These are phyloP conservation scores for Strigops habroptila DNA, from an alignment of 2,113 vertebrate genomes.

Conservation along the genomic window DNA sequence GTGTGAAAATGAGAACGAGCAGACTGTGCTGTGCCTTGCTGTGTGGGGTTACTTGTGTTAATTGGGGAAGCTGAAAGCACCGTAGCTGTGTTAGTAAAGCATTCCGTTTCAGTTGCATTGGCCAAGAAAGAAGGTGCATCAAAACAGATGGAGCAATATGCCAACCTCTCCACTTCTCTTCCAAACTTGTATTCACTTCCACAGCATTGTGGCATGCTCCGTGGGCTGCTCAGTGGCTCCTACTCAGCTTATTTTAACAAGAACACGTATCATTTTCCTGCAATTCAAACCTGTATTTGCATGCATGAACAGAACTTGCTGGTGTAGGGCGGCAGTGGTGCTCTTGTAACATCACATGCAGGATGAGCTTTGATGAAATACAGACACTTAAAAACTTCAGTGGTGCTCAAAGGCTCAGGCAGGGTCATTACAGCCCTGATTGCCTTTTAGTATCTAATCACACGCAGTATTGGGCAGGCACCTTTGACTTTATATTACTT, in stretches of 20 bases:
- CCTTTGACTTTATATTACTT: not conserved
- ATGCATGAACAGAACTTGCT: not conserved
- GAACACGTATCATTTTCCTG: fast-evolving
- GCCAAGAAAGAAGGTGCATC: not conserved
- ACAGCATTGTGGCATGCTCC: not conserved
- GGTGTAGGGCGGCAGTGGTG: not conserved
- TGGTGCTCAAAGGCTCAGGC: not conserved
- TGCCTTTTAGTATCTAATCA: not conserved
- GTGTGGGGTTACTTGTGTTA: not conserved
- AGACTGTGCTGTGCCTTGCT: not conserved
- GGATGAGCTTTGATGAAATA: not conserved
- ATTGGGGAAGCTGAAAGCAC: not conserved
- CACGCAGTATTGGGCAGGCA: not conserved
- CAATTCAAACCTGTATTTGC: not conserved
- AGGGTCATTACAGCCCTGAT: not conserved
- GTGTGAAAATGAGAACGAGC: not conserved
- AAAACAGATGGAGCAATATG: not conserved
- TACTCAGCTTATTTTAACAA: not conserved
- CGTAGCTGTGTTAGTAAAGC: fast-evolving
- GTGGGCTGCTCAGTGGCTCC: not conserved
- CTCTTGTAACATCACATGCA: not conserved
- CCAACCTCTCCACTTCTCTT: fast-evolving
- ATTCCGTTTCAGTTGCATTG: not conserved
- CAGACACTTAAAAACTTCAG: not conserved
- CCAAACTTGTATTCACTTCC: not conserved